Evolutionary conservation across 2,113 vertebrate species (phyloP).

Genomic region (Gasterosteus aculeatus): DNA sequence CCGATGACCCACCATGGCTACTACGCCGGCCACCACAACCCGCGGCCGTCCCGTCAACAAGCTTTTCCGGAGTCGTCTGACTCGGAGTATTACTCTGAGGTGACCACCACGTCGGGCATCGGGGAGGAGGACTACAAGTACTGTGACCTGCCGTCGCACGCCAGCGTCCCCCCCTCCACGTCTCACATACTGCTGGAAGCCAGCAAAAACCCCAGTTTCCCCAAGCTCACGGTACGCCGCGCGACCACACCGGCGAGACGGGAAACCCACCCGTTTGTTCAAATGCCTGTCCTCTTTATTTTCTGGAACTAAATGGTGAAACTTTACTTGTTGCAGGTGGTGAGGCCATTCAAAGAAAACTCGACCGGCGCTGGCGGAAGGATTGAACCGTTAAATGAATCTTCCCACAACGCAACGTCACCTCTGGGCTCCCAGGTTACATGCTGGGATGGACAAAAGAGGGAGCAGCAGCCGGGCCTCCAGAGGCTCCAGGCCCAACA

Average conservation of each 20-base stretch:
- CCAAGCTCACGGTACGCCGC: slow-evolving; percentile 83
- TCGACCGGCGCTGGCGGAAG: slow-evolving; percentile 48
- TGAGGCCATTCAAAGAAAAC: slow-evolving; percentile 85
- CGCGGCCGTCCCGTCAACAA: slow-evolving; percentile 70
- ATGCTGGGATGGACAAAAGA: slow-evolving; percentile 76
- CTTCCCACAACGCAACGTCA: slow-evolving; percentile 70
- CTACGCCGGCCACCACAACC: slow-evolving; percentile 75
- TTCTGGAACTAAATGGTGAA: slow-evolving; percentile 15
- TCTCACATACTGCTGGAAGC: slow-evolving; percentile 87
- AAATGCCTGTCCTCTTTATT: not conserved
- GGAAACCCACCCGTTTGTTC: not conserved
- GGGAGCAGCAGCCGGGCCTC: slow-evolving; percentile 69
- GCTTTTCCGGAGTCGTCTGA: slow-evolving; percentile 84
- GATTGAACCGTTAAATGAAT: slow-evolving; percentile 73
- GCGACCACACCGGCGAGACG: not conserved
- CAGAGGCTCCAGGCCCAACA: slow-evolving; percentile 65
- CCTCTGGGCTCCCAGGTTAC: slow-evolving; percentile 74
- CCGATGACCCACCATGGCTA: slow-evolving; percentile 84
- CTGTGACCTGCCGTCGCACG: slow-evolving; percentile 76
- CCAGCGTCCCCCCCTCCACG: slow-evolving; percentile 50
- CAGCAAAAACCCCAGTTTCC: slow-evolving; percentile 86
- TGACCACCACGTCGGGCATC: slow-evolving; percentile 82
- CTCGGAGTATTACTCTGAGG: slow-evolving; percentile 85
- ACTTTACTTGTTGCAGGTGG: slow-evolving; percentile 77
- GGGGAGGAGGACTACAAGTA: slow-evolving; percentile 79